Evolutionary conservation across 2,797 vertebrate species (phyloP), one percentile per base, ranked within the genome.

Genomic region (Hylomyscus alleni): DNA sequence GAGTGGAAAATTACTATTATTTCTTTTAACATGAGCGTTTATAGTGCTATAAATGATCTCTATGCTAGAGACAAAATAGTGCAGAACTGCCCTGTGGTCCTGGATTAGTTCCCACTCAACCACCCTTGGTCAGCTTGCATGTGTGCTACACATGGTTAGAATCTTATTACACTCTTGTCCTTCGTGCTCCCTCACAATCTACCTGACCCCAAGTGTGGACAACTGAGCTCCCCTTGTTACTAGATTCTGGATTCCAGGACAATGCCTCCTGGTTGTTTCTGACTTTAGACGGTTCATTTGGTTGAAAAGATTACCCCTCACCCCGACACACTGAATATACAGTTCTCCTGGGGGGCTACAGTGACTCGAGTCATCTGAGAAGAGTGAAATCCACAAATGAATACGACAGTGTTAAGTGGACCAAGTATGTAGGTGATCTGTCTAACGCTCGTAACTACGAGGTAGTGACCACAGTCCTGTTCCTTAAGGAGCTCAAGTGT

Each of bases 321-420:
- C n/a, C 14, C 22, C 44, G 67, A 77, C 34, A 40, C 75, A 44
- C 34, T 75, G 52, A 93, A 76, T 14, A 50, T 5, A 65, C 31
- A 20, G 40, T 56, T 77, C 52, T 65, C n/a, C 37, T 84, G 24
- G 58, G 22, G 14, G 80, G 6, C 78, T 94, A 44, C 6, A 11
- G 3, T 31, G 52, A 90, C 37, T 69, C 83, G 77, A 77, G 65
- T 2, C 44, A 13, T 81, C 65, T n/a, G 50, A 6, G 52, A 84
- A 81, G 56, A 87, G 47, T 69, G 44, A 78, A 89, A 56, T 95
- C 58, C 60, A 54, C 31, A 50, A 89, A 82, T 24, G 69, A 89
- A 44, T 8, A 6, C 14, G 60, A 83, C 44, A 24, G 60, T 89
- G 73, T 54, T 60, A 73, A 52, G 47, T 22, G 2, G 3, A 34